Percentiles rank a stretch among this genome's conserved stretches.
Conservation (phyloP, 2,797 vertebrate species). For the Rhyacichthys aspro region DNA sequence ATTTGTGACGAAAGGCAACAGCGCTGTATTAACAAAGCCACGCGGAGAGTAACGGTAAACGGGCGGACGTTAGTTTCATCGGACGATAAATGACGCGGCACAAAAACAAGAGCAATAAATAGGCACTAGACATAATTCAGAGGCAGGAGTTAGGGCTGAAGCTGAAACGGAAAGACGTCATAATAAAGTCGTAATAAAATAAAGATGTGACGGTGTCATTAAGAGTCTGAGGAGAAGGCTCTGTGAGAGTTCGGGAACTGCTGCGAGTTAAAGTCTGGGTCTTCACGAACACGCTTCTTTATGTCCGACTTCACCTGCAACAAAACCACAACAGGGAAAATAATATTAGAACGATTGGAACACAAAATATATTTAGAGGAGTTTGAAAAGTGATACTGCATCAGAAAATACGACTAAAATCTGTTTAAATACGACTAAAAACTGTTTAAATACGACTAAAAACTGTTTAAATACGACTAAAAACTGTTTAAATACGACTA, state of each 20-base stretch:
- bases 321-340: neutral
- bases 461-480: no score
- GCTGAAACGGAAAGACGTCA: slow-evolving; percentile 20
- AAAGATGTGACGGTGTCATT: slow-evolving; percentile 44
- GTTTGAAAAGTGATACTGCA: no score
- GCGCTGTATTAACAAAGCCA: slow-evolving; percentile 44
- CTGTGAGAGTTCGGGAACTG: slow-evolving; percentile 89
- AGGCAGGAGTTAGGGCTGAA: slow-evolving; percentile 25
- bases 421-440: no score
- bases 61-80: no score
- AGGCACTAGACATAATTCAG: slow-evolving; percentile 57
- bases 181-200: slow-evolving; percentile 15
- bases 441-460: no score
- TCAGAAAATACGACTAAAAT: no score
- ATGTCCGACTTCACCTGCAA: slow-evolving; percentile 88
- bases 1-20: slow-evolving; percentile 38
- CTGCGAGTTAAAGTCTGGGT: slow-evolving; percentile 87
- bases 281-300: slow-evolving; percentile 87
- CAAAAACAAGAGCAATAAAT: slow-evolving; percentile 66
- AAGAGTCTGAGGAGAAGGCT: slow-evolving; percentile 87
- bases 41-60: slow-evolving; percentile 20
- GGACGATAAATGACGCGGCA: slow-evolving; percentile 10
- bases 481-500: no score
- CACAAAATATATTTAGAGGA: no score
- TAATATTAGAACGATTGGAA: neutral